Evolutionary conservation across 2,113 vertebrate species (phyloP).

Genomic region (Hippocampus barbouri): DNA sequence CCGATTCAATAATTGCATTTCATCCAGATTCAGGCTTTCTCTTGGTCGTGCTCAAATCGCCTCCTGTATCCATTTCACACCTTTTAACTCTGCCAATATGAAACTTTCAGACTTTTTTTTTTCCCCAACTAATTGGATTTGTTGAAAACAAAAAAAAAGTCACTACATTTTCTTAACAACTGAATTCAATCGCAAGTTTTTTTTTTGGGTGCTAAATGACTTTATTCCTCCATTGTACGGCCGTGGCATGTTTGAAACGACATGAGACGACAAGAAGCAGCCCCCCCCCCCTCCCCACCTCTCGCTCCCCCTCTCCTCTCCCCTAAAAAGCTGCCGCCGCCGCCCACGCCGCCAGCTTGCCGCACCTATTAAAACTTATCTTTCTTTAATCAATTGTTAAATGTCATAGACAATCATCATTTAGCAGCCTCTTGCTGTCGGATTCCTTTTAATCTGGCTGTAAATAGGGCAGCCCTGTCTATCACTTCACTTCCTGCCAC

Average conservation of each 20-base stretch:
- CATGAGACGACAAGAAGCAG: conserved; percentile 35
- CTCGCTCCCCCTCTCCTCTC: neutral
- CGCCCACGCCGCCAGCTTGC: conserved; percentile 47
- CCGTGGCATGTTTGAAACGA: conserved; percentile 29
- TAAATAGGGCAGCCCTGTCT: conserved; percentile 80
- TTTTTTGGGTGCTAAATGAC: conserved; percentile 46
- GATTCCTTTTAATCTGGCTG: conserved; percentile 75
- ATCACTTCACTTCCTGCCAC: conserved; percentile 66
- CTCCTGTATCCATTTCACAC: neutral
- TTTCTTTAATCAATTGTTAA: conserved; percentile 75
- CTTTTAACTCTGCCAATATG: neutral
- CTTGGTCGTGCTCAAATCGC: neutral
- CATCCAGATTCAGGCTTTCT: neutral
- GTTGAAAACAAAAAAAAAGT: neutral
- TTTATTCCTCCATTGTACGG: conserved; percentile 49
- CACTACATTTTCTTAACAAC: neutral
- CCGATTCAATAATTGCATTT: neutral
- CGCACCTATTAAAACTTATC: conserved; percentile 70
- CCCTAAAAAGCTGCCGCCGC: conserved; percentile 13
- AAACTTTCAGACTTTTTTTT: neutral
- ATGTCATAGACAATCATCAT: conserved; percentile 74
- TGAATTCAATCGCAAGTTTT: conserved; percentile 30
- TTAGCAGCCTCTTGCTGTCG: conserved; percentile 68
- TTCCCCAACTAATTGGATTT: neutral
- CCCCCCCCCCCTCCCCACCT: conserved; percentile 12